Evolutionary conservation across 2,113 vertebrate genomes (phyloP).

Genomic region (Triplophysa dalaica): DNA sequence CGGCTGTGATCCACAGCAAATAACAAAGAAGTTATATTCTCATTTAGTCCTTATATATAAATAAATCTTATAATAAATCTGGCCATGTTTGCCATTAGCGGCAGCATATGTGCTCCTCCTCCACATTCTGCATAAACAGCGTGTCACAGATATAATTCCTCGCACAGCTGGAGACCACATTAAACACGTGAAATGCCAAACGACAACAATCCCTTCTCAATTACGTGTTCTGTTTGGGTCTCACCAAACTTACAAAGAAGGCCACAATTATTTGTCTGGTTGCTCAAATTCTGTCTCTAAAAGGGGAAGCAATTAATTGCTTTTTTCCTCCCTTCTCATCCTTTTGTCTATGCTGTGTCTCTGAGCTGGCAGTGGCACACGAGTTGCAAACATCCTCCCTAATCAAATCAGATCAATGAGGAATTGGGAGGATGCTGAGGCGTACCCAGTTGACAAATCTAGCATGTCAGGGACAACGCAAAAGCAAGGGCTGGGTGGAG

Average conservation of each 20-base stretch:
- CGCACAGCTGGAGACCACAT: conserved; percentile 28
- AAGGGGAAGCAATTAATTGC: conserved; percentile 27
- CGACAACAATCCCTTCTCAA: conserved; percentile 24
- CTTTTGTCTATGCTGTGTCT: not conserved
- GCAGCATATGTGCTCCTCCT: conserved; percentile 10
- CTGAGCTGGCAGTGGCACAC: conserved; percentile 18
- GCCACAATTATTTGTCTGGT: conserved; percentile 22
- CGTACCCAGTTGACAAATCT: conserved; percentile 33
- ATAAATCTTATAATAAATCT: too few relatives aligned
- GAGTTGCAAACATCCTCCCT: conserved; percentile 27
- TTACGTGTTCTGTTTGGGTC: conserved; percentile 15
- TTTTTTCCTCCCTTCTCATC: not conserved
- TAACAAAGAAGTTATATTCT: conserved; percentile 10
- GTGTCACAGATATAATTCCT: conserved; percentile 16
- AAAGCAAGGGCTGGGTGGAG: not conserved
- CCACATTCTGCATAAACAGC: conserved; percentile 15
- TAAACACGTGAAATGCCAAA: conserved; percentile 35
- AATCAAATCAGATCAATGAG: conserved; percentile 40
- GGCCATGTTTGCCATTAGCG: not conserved
- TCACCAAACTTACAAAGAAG: conserved; percentile 17
- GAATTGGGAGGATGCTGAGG: conserved; percentile 15
- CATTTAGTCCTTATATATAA: not conserved
- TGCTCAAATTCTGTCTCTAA: conserved; percentile 23
- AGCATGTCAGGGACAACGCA: conserved; percentile 21
- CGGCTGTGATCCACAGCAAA: not conserved